Conservation (phyloP, 2,113 vertebrate species). For the Apodemus sylvaticus region DNA sequence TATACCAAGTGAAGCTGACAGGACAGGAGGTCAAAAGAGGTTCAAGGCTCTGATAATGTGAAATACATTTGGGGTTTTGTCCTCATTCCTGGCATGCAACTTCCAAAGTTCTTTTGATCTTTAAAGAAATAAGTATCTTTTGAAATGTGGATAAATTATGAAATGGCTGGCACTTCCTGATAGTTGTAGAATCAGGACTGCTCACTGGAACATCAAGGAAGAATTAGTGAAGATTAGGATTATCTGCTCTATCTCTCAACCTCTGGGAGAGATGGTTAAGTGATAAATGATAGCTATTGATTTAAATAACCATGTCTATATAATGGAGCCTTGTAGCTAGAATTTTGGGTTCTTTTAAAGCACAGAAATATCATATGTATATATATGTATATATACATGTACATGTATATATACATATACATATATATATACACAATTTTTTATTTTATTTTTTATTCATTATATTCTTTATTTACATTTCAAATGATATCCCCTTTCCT, state of each 20-base stretch:
- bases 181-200: no score
- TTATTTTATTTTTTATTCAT: no score
- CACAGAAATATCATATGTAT: no score
- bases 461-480: no score
- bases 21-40: not conserved
- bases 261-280: not conserved
- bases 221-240: not conserved
- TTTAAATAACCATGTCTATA: not conserved
- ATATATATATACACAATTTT: no score
- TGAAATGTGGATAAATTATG: not conserved
- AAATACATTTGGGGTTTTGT: not conserved
- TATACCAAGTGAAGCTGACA: not conserved
- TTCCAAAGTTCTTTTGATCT: not conserved
- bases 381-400: no score
- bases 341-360: no score
- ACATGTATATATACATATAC: no score
- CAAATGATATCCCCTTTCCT: no score
- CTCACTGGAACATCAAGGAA: not conserved
- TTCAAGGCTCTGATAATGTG: fast-evolving
- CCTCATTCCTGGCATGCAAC: not conserved
- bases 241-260: not conserved
- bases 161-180: not conserved
- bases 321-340: not conserved
- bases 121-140: not conserved
- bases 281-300: not conserved